Evolutionary conservation across 2,888 invertebrate species (phyloP), one percentile per base, ranked within the genome.

Genomic region (Trachelus tabidus): DNA sequence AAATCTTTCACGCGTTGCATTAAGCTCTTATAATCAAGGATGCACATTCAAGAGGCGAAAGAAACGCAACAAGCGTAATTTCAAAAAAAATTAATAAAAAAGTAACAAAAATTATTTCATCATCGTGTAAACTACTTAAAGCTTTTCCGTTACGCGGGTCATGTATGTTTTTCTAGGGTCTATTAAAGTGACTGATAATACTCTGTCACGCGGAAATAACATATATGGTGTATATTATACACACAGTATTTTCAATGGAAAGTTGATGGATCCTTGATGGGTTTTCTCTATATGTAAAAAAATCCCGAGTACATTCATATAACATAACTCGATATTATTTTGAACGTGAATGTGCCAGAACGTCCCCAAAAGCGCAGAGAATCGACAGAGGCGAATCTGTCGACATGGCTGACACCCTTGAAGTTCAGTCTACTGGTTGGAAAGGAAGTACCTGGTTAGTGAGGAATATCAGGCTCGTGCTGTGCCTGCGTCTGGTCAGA

Each of bases 401-500:
- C 77, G 37, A 75, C 75, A 79, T 83, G 80, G 76, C 68, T 79
- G 37, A 74, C 77, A 77, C 78, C 79, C 77, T 76, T 80, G 75
- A 56, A 56, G 23, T 56, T 56, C 56, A 75, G 69, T 75, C 78
- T 76, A 34, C 34, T 73, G 78, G 78, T 34, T 56, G 73, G 73
- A 40, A 56, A 76, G 77, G 80, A 87, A 87, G 88, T 94, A 94
- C 94, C 94, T 94, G 94, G 90, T 93, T 93, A 93, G 92, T 94
- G 92, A 93, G 92, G 90, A 93, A 93, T 92, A 94, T 93, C 93
- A 94, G 93, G 91, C 94, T 94, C 91, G 95, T 95, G 93, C 95
- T 95, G 94, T 96, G 95, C 87, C 95, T 94, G 90, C 95, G 94
- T 92, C 94, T 94, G 88, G 95, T 95, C 92, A 95, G 94, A 92